Base-by-base conservation (phyloP, 2,888 invertebrate genomes). In the Athalia rosae region DNA sequence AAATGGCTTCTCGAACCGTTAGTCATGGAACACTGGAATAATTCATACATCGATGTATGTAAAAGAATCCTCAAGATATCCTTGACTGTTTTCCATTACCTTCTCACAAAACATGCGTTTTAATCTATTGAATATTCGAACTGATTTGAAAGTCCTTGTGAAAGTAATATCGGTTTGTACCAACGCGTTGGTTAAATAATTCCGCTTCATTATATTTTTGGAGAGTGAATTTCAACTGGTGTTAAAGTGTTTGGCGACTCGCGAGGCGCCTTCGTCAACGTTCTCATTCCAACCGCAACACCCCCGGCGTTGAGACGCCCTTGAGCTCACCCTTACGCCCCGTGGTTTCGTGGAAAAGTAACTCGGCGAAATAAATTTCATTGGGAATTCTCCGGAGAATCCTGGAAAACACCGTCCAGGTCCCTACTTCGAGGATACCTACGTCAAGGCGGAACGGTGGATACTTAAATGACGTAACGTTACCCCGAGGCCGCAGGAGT, bases 321-420 rank as follows among this genome's bases (percentile, higher is more conserved):
- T 28, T 28, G 0, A 28, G 28, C 28, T 28, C 28, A 28, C 28
- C 28, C 28, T 28, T 28, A 28, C 28, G 28, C 28, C 28, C 28
- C 28, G 28, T 28, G 28, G 28, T 28, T 28, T 28, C 7, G 45
- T 69, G 5, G 13, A 45, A 71, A 56, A 58, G 58, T 58, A 71
- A 58, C 56, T 43, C 58, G 58, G 58, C 56, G 69, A 71, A 58
- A 71, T 71, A 71, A 71, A 71, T 71, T 71, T 58, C 58, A 71
- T 58, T 71, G 45, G 43, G 58, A 58, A 71, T 71, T 56, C 69
- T 71, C 69, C 58, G 13, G 69, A 71, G 56, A 58, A 67, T 67
- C 28, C 28, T 28, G 28, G 28, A 28, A 53, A 50, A 47, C 53
- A 53, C 3, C 50, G 53, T 13, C 13, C 66, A 4, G 53, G 53